A percentile compares a stretch with the other conserved stretches of the same genome.
phyloP scores from a whole-genome alignment of 2,888 invertebrate species.

The Dryomyza anilis region DNA sequence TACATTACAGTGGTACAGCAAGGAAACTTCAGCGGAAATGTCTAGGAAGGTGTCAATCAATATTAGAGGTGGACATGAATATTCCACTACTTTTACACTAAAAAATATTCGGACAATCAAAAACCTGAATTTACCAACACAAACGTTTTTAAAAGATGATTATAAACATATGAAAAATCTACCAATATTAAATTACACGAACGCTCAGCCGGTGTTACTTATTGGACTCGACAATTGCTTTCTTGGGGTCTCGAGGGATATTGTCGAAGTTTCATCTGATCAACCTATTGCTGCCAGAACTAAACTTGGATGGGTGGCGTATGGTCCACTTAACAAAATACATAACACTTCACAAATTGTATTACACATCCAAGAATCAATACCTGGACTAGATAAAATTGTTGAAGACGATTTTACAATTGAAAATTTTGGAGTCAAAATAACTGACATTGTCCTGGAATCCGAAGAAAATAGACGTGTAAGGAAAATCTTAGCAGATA shows the following conservation, averaged over 20 bases:
- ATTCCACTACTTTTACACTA: constrained; percentile 8
- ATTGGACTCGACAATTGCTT: background rate
- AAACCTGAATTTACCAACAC: background rate
- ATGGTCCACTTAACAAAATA: background rate
- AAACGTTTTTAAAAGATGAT: background rate
- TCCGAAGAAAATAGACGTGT: no score
- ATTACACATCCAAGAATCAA: background rate
- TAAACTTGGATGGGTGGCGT: background rate
- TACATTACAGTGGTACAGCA: background rate
- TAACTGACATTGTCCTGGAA: no score
- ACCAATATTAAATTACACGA: background rate
- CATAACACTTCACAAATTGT: background rate
- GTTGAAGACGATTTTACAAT: background rate
- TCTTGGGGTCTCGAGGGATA: background rate
- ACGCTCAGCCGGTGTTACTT: background rate
- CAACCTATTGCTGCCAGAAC: background rate
- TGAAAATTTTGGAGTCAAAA: background rate
- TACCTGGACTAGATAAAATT: background rate
- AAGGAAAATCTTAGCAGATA: no score
- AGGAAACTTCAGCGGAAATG: background rate
- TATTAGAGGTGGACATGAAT: background rate
- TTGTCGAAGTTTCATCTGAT: no score
- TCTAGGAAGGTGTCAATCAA: background rate
- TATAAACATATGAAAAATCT: background rate
- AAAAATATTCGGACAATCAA: background rate